Evolutionary conservation across 2,888 invertebrate species (phyloP), one percentile per base, ranked within the genome.

Genomic region (Drosophila buzzatii): DNA sequence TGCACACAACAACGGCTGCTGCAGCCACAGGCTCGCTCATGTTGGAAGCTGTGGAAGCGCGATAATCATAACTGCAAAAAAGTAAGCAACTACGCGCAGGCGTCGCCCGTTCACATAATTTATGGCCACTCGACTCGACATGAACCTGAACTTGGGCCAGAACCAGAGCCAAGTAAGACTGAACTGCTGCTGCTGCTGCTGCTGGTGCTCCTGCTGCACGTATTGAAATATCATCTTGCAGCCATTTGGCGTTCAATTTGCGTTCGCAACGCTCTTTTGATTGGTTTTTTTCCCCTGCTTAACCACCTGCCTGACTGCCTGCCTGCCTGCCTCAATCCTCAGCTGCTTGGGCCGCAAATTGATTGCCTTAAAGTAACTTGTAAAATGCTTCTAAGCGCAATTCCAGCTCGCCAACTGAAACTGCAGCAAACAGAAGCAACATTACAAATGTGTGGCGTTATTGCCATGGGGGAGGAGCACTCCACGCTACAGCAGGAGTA

Each of bases 381-480:
- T 87, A 87, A 87, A 90, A 75, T 79, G 89, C 70, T 82, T 79
- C 85, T 90, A 75, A 77, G 74, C 77, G 70, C 73, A 42, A 23
- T 59, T 6, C 62, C 39, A 27, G 14, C 33, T 20, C 45, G 35
- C 33, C 37, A 68, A 70, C 71, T 79, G 75, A 74, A 73, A 82
- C 75, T 33, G 57, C 42, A 77, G 12, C 5, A 90, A 91, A 91
- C 91, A 91, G 91, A 90, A 91, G 91, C 91, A 91, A 81, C 80
- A 89, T 91, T 91, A 91, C 91, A 90, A 91, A 91, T 91, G 89
- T 91, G 87, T 91, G 91, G 90, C 90, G 91, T 91, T 91, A 91
- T 91, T 91, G 91, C 91, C 90, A 89, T 76, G 86, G 89, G 90
- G 85, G 89, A 90, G 86, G 83, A 73, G 81, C 68, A 23, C 23